Evolutionary conservation across 1,140 invertebrate genomes (phyloP).

Genomic region (Sitobion miscanthi): DNA sequence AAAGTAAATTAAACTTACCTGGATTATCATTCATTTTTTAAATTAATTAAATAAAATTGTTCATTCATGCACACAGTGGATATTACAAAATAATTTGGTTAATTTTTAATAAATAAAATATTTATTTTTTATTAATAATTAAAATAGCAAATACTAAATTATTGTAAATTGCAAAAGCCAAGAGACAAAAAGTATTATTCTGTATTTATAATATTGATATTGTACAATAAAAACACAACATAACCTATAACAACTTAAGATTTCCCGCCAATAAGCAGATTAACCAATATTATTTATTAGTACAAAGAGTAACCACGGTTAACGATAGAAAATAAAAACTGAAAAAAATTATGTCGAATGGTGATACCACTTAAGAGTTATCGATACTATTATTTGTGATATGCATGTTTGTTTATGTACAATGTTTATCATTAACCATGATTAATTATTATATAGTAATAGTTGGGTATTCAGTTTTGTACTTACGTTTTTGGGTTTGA

Average conservation of each 20-base stretch:
- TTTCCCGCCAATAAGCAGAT: slow-evolving; percentile 36
- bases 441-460: background rate
- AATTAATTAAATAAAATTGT: background rate
- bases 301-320: background rate
- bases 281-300: background rate
- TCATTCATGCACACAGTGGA: background rate
- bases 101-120: background rate
- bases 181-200: background rate
- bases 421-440: slow-evolving; percentile 24
- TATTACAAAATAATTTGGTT: background rate
- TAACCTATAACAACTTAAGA: background rate
- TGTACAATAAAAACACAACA: background rate
- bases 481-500: background rate
- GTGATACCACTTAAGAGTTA: background rate
- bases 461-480: background rate
- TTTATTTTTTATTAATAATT: no score
- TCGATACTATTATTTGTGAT: background rate
- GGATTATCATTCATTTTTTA: slow-evolving; percentile 33
- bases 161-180: background rate
- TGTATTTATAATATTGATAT: background rate
- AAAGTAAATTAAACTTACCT: background rate
- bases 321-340: background rate
- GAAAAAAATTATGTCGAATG: background rate
- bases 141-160: no score
- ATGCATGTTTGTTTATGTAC: slow-evolving; percentile 27